Percentiles rank a stretch among this genome's conserved stretches.
phyloP scores from a whole-genome alignment of 1,140 invertebrate genomes.

The fruit fly (Drosophila melanogaster) region DNA sequence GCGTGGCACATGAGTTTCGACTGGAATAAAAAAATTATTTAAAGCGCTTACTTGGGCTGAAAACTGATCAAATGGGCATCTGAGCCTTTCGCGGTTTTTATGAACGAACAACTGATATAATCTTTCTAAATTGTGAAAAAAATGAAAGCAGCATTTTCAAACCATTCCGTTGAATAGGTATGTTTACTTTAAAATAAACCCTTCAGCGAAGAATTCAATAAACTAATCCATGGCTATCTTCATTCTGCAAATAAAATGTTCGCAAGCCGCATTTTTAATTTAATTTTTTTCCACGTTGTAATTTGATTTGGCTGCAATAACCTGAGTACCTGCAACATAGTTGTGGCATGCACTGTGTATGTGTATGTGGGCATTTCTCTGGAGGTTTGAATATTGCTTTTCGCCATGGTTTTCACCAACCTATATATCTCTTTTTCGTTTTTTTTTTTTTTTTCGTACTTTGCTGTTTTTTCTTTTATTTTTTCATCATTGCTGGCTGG shows the following conservation, averaged over 20 bases:
- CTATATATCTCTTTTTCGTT: constrained; percentile 13
- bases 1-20: constrained; percentile 17
- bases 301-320: constrained; percentile 21
- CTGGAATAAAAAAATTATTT: constrained; percentile 45
- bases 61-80: constrained; percentile 14
- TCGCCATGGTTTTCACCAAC: constrained; percentile 24
- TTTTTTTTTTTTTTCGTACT: constrained; percentile 1
- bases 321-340: constrained; percentile 71
- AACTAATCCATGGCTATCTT: too few species aligned
- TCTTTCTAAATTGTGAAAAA: too few species aligned
- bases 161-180: too few species aligned
- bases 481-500: constrained; percentile 19
- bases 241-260: too few species aligned
- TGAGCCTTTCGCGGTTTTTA: background rate
- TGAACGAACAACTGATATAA: background rate
- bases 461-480: constrained; percentile 7
- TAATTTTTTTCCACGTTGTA: background rate
- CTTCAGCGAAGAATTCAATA: too few species aligned
- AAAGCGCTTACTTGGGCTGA: constrained; percentile 12
- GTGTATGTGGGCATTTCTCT: constrained; percentile 5
- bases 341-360: constrained; percentile 35
- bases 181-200: too few species aligned
- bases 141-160: too few species aligned
- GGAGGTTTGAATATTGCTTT: constrained; percentile 38
- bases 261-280: too few species aligned